Evolutionary conservation across 2,888 invertebrate genomes (phyloP).

Genomic region (Anticlea derivata): DNA sequence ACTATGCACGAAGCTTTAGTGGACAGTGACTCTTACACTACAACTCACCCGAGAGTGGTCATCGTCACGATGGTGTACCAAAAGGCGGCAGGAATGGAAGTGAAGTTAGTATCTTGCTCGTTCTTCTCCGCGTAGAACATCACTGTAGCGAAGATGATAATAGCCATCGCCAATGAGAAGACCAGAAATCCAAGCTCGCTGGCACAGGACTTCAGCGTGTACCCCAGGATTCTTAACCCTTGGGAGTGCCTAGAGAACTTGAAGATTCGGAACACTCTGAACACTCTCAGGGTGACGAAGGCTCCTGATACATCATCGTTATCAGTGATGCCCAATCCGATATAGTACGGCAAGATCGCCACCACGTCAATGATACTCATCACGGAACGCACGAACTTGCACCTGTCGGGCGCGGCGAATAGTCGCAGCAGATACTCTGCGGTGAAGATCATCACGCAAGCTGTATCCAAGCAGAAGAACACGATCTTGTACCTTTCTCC

Average conservation of each 20-base stretch:
- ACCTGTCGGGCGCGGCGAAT: constrained; percentile 99
- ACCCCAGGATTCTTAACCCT: constrained; percentile 98
- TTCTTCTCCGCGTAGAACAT: constrained; percentile 99
- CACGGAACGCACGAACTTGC: constrained; percentile 98
- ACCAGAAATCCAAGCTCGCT: constrained; percentile 99
- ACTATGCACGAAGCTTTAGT: constrained; percentile 25
- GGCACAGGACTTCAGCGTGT: constrained; percentile 99
- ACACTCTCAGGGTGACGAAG: constrained; percentile 99
- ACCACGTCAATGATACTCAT: constrained; percentile 99
- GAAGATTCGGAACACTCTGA: constrained; percentile 99
- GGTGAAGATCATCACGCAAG: constrained; percentile 99
- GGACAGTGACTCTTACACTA: constrained; percentile 23
- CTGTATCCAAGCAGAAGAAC: constrained; percentile 99
- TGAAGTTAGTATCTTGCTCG: constrained; percentile 98
- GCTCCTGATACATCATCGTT: constrained; percentile 99
- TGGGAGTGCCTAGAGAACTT: constrained; percentile 99
- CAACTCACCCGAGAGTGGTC: constrained; percentile 98
- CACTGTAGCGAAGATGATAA: constrained; percentile 99
- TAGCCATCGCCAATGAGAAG: constrained; percentile 99
- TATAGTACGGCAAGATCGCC: constrained; percentile 99
- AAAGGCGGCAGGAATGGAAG: constrained; percentile 99
- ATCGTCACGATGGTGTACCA: constrained; percentile 99
- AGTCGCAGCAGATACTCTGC: constrained; percentile 97
- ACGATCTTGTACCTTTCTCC: constrained; percentile 99
- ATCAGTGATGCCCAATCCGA: constrained; percentile 98